Base-by-base conservation (phyloP, 2,113 vertebrate genomes). In the Eleginops maclovinus region DNA sequence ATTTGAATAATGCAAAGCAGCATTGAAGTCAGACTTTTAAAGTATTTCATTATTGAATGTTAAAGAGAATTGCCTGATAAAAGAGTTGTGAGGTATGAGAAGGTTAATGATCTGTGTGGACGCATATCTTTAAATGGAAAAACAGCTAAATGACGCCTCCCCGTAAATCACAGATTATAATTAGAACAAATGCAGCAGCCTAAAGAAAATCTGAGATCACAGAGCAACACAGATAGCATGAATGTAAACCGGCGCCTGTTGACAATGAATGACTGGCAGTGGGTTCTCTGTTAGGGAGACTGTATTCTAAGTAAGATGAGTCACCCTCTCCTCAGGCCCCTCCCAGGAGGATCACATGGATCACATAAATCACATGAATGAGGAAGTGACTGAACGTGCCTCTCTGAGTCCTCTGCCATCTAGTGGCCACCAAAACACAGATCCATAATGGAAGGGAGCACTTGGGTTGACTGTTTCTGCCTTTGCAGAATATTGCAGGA, bases 261-360 rank as follows among this genome's bases (percentile, higher is more conserved):
- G 75, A 72, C 64, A 61, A 60, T 90, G 70, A 89, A 64, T 77
- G 84, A 87, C 72, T 74, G 81, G 67, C 62, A 73, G 63, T 66
- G 72, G 72, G 24, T 40, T 81, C 26, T 61, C 74, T 75, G 81
- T 53, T 82, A 81, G 47, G 67, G 69, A 86, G 79, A 58, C 75
- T 83, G 90, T 76, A 91, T 90, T 85, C 82, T 77, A 79, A 92
- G 80, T 77, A 67, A 64, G 87, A 85, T 91, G 93, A 91, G 75
- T 93, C 93, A 92, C 91, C 81, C 82, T 59, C 70, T 87, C 66
- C 83, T 73, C 62, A 26, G 73, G 47, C 82, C 60, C 80, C 83
- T 82, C 83, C 75, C 75, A 19, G 36, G 69, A 87, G 79, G 60
- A 56, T 62, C 47, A 81, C 56, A 82, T 71, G 70, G 31, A 36